These are phyloP conservation scores for Ailurus styani DNA, from an alignment of 2,113 vertebrate genomes.

Conservation along the genomic window DNA sequence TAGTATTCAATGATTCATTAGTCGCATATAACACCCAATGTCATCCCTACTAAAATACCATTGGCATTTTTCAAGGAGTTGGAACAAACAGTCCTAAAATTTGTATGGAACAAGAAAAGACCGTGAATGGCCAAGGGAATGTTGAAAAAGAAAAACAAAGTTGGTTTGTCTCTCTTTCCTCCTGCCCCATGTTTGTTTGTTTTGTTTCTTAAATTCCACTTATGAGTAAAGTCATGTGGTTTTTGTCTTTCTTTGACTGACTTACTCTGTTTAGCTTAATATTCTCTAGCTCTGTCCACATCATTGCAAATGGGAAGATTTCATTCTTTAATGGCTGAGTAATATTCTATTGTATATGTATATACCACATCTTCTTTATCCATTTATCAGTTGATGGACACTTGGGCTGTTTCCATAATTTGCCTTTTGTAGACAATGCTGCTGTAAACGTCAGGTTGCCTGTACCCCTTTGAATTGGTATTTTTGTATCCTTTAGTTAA, in stretches of 20 bases:
- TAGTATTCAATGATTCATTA: no score
- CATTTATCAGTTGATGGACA: neutral
- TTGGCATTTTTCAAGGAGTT: no score
- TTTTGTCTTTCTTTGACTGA: neutral
- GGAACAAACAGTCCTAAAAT: no score
- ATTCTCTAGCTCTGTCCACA: neutral
- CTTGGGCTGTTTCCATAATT: neutral
- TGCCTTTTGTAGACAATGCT: neutral
- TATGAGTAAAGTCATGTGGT: neutral
- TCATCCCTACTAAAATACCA: no score
- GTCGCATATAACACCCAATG: no score
- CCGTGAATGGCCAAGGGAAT: no score
- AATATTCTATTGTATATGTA: neutral
- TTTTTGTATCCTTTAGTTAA: neutral
- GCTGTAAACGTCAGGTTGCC: neutral
- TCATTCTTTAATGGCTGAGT: neutral
- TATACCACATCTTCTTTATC: neutral
- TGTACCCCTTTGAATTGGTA: neutral
- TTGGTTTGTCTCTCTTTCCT: neutral
- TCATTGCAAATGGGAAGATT: neutral
- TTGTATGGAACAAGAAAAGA: no score
- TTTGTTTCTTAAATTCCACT: neutral
- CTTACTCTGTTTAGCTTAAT: neutral
- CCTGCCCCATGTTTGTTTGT: neutral
- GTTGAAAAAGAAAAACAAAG: no score